Percentiles rank a stretch among this genome's conserved stretches.
These are phyloP conservation scores for Henricia sp. DNA, from an alignment of 53 echinoderm and acorn worm genomes.

Conservation along the genomic window DNA sequence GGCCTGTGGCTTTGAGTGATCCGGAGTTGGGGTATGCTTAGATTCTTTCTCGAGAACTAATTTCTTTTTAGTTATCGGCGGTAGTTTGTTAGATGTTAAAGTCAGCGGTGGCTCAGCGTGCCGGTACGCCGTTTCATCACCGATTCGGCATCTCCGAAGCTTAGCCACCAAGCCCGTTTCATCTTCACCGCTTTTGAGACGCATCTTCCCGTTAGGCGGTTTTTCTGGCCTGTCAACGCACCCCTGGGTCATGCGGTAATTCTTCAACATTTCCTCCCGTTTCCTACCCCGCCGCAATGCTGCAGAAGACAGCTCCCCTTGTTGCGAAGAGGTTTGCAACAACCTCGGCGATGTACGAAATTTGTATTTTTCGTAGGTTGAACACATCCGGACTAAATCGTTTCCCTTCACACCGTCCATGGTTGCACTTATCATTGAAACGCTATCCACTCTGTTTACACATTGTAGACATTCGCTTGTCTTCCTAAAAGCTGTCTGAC, in stretches of 20 bases:
- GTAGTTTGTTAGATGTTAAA: slow-evolving; percentile 29
- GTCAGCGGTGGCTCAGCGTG: slow-evolving; percentile 36
- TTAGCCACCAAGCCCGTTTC: background rate
- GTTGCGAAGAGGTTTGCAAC: background rate
- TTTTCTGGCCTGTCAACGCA: background rate
- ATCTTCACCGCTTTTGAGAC: background rate
- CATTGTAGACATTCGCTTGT: background rate
- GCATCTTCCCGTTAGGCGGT: slow-evolving; percentile 34
- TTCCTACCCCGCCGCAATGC: background rate
- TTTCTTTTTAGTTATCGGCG: slow-evolving; percentile 12
- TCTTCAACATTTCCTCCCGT: background rate
- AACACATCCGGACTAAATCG: slow-evolving; percentile 38
- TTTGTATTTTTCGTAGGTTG: slow-evolving; percentile 40
- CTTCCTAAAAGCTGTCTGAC: background rate
- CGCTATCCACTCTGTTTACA: too few species aligned
- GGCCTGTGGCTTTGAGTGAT: background rate
- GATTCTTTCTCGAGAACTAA: background rate
- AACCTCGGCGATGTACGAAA: slow-evolving; percentile 43
- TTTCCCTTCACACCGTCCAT: slow-evolving; percentile 1
- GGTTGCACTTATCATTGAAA: background rate
- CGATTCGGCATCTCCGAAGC: slow-evolving; percentile 32
- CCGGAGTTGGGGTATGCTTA: background rate
- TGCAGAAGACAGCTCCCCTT: background rate
- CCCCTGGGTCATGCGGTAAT: background rate
- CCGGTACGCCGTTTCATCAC: slow-evolving; percentile 14